A percentile compares a stretch with the other conserved stretches of the same genome.
phyloP scores from a whole-genome alignment of 2,888 invertebrate species.

The Augiades crinisus region DNA sequence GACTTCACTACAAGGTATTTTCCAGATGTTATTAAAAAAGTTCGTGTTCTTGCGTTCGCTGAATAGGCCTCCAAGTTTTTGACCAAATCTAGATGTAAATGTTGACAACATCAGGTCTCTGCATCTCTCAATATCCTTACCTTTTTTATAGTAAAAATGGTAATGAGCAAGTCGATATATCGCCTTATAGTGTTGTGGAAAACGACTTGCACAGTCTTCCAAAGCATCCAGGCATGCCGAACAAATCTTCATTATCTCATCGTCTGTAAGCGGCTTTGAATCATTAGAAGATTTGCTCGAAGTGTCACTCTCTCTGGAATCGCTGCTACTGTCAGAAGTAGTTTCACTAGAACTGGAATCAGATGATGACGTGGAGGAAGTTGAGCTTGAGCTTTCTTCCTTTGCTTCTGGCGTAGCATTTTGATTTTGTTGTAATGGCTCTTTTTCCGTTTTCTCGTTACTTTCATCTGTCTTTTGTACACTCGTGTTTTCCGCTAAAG shows the following conservation, averaged over 20 bases:
- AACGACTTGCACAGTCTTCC: constrained; percentile 91
- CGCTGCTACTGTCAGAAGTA: constrained; percentile 74
- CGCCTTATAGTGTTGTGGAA: constrained; percentile 96
- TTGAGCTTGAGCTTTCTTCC: constrained; percentile 61
- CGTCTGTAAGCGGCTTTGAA: constrained; percentile 64
- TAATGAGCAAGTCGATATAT: constrained; percentile 93
- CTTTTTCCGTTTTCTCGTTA: constrained; percentile 35
- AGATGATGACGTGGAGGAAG: constrained; percentile 67
- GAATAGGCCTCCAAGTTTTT: constrained; percentile 90
- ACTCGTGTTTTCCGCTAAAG: not conserved
- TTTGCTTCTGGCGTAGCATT: constrained; percentile 45
- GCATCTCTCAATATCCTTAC: constrained; percentile 85
- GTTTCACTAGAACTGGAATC: constrained; percentile 82
- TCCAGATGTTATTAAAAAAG: constrained; percentile 97
- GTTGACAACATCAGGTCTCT: constrained; percentile 86
- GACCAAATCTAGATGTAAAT: constrained; percentile 84
- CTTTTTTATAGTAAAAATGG: constrained; percentile 87
- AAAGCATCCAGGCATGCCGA: constrained; percentile 87
- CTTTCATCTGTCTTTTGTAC: constrained; percentile 19
- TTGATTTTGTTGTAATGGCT: constrained; percentile 33
- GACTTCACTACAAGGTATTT: constrained; percentile 93
- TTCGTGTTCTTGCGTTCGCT: constrained; percentile 91
- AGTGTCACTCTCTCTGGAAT: constrained; percentile 78
- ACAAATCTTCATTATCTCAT: constrained; percentile 83
- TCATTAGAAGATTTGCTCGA: constrained; percentile 66